These are phyloP conservation scores for Pristionchus pacificus DNA, from an alignment of 1,140 invertebrate species.

Conservation along the genomic window DNA sequence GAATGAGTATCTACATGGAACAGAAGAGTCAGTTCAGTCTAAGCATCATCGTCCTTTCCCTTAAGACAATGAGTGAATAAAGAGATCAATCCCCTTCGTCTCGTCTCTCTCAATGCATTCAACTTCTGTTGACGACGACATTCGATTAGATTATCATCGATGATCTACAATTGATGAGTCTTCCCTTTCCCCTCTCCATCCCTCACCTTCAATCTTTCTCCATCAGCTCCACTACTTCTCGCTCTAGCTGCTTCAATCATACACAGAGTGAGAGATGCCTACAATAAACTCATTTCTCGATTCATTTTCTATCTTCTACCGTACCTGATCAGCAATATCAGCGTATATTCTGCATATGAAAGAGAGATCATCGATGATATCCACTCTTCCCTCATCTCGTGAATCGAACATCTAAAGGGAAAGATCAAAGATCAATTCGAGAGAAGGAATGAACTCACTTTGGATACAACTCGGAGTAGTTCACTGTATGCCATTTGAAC, in stretches of 20 bases:
- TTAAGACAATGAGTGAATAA: too few species aligned
- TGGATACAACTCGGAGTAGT: slow-evolving; percentile 28
- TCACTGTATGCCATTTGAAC: slow-evolving; percentile 37
- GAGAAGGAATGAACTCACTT: too few species aligned
- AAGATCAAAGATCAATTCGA: too few species aligned
- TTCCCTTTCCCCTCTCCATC: neutral
- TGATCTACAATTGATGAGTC: neutral
- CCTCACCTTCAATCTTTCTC: neutral
- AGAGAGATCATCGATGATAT: slow-evolving; percentile 35
- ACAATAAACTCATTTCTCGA: neutral
- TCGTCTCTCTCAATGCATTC: neutral
- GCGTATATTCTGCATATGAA: slow-evolving; percentile 34
- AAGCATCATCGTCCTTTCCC: too few species aligned
- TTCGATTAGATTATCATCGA: neutral
- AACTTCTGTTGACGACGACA: neutral
- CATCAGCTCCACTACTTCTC: slow-evolving; percentile 9
- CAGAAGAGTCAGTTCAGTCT: too few species aligned
- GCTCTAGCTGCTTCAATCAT: slow-evolving; percentile 37
- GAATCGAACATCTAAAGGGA: neutral
- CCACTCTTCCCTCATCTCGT: slow-evolving; percentile 26
- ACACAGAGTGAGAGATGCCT: slow-evolving; percentile 29
- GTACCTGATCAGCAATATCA: slow-evolving; percentile 33
- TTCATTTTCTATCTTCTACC: neutral
- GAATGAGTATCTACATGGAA: too few species aligned
- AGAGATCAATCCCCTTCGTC: too few species aligned